Base-by-base conservation (phyloP, 1,140 invertebrate genomes). In the Brachystomella parvula region DNA sequence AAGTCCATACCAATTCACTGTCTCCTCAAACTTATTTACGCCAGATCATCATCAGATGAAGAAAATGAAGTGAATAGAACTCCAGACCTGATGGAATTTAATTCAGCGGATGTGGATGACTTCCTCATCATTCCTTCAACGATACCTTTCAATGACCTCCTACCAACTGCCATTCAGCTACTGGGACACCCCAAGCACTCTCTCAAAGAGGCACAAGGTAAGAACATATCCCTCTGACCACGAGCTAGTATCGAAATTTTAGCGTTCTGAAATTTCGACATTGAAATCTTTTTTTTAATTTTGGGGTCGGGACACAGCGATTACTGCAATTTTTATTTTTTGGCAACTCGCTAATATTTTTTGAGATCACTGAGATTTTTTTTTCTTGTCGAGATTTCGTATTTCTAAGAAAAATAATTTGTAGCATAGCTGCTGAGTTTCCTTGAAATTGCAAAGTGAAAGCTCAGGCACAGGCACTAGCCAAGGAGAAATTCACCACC, bases 1-100 rank as follows among this genome's bases (percentile, higher is more conserved):
- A 93, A 93, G 82, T 92, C 90, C 58, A 81, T 96, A 72, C 92
- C 92, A 63, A 88, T 96, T 19, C 92, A 94, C 77, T 96, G 92
- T 77, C 84, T 96, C 47, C 59, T 74, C 73, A 53, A 64, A 63
- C 29, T 69, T 69, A 53, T 47, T 56, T 62, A 68, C 35, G 35
- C 26, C 35, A n/a, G n/a, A n/a, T 64, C 67, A 0, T 71, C 74
- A 65, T 65, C 73, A 6, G 69, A 39, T 17, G 67, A 64, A 19
- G 67, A 71, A 65, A 49, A 67, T 28, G 12, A 12, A 24, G 49
- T 6, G 12, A 53, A 12, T 26, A 53, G 12, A 15, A 53, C 19
- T 39, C 35, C 49, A 12, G 24, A 9, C 12, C 3, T 53, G 12
- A 53, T 24, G 9, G 49, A 53, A 19, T 15, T 15, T 15, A 15